These are phyloP conservation scores for Bellardia bayeri DNA, from an alignment of 2,888 invertebrate species.

Conservation along the genomic window DNA sequence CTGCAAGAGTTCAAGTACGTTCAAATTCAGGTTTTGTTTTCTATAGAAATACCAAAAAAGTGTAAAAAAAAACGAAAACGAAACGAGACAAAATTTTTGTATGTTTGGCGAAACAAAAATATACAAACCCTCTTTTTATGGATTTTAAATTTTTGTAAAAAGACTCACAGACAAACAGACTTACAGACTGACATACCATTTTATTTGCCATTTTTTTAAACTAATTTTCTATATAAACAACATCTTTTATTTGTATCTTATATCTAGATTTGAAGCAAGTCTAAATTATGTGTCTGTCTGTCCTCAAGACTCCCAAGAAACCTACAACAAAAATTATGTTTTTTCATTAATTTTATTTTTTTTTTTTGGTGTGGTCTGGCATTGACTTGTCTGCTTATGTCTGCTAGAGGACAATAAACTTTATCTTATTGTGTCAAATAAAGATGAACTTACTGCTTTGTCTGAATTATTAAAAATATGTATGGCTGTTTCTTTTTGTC, in stretches of 20 bases:
- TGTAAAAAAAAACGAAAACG: slow-evolving; percentile 17
- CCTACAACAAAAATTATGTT: slow-evolving; percentile 39
- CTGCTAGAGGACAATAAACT: slow-evolving; percentile 76
- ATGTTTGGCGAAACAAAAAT: slow-evolving; percentile 15
- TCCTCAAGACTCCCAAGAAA: slow-evolving; percentile 25
- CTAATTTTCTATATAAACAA: slow-evolving; percentile 43
- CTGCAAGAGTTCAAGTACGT: slow-evolving; percentile 71
- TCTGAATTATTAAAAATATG: slow-evolving; percentile 40
- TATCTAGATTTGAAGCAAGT: slow-evolving; percentile 45
- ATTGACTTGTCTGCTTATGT: slow-evolving; percentile 75
- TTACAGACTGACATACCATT: background rate
- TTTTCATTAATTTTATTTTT: slow-evolving; percentile 19
- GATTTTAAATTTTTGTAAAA: slow-evolving; percentile 15
- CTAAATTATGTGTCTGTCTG: slow-evolving; percentile 27
- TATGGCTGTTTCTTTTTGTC: background rate
- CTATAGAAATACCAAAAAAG: slow-evolving; percentile 67
- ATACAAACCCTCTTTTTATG: slow-evolving; percentile 54
- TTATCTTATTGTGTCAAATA: slow-evolving; percentile 62
- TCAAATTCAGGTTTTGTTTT: slow-evolving; percentile 69
- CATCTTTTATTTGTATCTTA: slow-evolving; percentile 35
- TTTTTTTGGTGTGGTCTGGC: slow-evolving; percentile 58
- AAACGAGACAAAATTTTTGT: slow-evolving; percentile 47
- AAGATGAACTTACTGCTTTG: slow-evolving; percentile 46
- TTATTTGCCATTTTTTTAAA: slow-evolving; percentile 29
- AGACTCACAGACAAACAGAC: background rate